A percentile compares a stretch with the other conserved stretches of the same genome.
These are phyloP conservation scores for Tachysurus vachellii DNA, from an alignment of 2,113 vertebrate species.

Conservation along the genomic window DNA sequence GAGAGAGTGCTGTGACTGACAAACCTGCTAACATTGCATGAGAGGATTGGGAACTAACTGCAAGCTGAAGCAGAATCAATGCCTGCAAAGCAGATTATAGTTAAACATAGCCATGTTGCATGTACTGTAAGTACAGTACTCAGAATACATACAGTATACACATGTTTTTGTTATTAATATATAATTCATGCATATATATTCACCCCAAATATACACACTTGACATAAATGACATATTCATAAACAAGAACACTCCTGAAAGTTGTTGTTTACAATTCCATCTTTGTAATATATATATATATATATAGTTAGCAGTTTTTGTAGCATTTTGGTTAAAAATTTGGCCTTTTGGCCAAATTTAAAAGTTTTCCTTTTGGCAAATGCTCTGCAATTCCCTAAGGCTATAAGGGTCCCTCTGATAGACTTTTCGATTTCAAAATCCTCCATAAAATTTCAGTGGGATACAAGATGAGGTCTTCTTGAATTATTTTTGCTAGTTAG, in stretches of 20 bases:
- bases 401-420: not conserved
- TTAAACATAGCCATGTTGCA: not conserved
- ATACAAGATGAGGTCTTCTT: not conserved
- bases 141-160: not conserved
- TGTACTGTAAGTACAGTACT: not conserved
- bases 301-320: not conserved
- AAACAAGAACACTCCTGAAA: not conserved
- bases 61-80: slow-evolving; percentile 52
- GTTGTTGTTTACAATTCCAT: not conserved
- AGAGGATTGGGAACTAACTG: slow-evolving; percentile 48
- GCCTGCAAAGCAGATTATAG: not conserved
- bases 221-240: not conserved
- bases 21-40: slow-evolving; percentile 72
- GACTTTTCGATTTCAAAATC: not conserved
- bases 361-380: not conserved
- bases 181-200: not conserved
- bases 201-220: not conserved
- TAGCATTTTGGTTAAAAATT: not conserved
- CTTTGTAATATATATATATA: not conserved
- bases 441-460: not conserved
- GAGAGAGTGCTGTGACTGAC: slow-evolving; percentile 72
- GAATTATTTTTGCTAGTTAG: not conserved
- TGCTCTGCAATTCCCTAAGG: not conserved
- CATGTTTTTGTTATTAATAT: not conserved
- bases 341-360: too few species aligned